These are phyloP conservation scores for Menidia beryllina DNA, from an alignment of 2,113 vertebrate species.

Conservation along the genomic window DNA sequence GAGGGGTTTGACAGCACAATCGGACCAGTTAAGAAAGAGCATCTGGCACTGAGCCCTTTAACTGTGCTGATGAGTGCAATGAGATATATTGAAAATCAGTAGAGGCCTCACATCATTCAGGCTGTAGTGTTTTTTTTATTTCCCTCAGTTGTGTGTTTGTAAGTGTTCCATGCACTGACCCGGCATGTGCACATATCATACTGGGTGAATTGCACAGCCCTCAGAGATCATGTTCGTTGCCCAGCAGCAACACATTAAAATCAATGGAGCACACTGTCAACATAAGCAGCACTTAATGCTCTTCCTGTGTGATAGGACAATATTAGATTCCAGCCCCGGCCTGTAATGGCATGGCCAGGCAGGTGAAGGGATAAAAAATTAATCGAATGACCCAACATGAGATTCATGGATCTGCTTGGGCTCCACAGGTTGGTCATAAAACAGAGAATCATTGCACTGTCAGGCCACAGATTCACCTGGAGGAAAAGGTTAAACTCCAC, in stretches of 20 bases:
- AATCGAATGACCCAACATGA: constrained; percentile 84
- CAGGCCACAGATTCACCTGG: constrained; percentile 34
- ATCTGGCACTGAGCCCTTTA: constrained; percentile 24
- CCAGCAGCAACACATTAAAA: constrained; percentile 70
- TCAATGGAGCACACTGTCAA: constrained; percentile 80
- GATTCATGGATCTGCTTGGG: constrained; percentile 78
- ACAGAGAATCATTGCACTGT: constrained; percentile 46
- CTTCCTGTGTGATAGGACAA: constrained; percentile 81
- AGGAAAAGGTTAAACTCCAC: constrained; percentile 31
- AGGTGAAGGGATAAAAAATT: constrained; percentile 83
- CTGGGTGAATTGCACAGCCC: constrained; percentile 42
- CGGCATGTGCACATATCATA: constrained; percentile 39
- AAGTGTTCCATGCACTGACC: constrained; percentile 40
- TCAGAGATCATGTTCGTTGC: constrained; percentile 63
- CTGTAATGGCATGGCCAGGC: constrained; percentile 78
- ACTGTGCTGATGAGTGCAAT: constrained; percentile 17
- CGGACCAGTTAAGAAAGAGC: constrained; percentile 25
- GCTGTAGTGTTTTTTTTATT: constrained; percentile 20
- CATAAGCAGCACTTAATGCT: constrained; percentile 79
- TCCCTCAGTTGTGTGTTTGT: constrained; percentile 6
- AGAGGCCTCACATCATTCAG: constrained; percentile 13
- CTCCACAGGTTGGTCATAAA: constrained; percentile 71
- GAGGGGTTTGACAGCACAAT: constrained; percentile 39
- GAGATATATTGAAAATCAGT: constrained; percentile 33
- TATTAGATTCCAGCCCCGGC: constrained; percentile 84